Conservation (phyloP, 2,113 vertebrate species). For the Abramis brama region DNA sequence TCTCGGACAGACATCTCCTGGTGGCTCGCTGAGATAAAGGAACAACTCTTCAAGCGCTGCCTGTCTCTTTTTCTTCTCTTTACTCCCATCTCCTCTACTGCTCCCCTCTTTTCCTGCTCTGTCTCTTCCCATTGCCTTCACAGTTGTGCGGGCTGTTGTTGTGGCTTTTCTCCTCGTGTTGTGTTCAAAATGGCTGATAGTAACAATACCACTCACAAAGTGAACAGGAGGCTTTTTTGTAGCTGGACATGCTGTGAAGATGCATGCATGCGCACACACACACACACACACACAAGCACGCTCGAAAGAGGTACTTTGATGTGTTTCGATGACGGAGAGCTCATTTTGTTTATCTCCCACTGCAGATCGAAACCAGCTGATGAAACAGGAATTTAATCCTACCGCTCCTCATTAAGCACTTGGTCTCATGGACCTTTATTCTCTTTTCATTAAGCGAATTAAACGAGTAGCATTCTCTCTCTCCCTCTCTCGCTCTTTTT, state of each 20-base stretch:
- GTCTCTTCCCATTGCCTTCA: conserved; percentile 56
- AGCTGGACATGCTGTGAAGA: conserved; percentile 45
- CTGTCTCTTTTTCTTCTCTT: conserved; percentile 54
- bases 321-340: conserved; percentile 41
- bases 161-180: conserved; percentile 36
- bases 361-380: conserved; percentile 54
- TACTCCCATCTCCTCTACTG: conserved; percentile 31
- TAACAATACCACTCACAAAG: conserved; percentile 31
- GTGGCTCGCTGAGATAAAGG: conserved; percentile 64
- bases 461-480: conserved; percentile 39
- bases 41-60: conserved; percentile 52
- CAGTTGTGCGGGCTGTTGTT: conserved; percentile 43
- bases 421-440: conserved; percentile 55
- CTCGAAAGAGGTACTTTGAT: conserved; percentile 53
- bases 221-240: conserved; percentile 16
- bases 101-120: conserved; percentile 44
- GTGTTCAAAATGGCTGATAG: conserved; percentile 59
- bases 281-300: background rate
- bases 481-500: conserved; percentile 32
- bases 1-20: conserved; percentile 83
- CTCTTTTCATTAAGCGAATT: conserved; percentile 61
- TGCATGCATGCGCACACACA: background rate
- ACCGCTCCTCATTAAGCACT: conserved; percentile 54
- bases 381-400: conserved; percentile 58
- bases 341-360: conserved; percentile 56